Base-by-base conservation (phyloP, 1,140 invertebrate genomes). In the Arctopsyche grandis region DNA sequence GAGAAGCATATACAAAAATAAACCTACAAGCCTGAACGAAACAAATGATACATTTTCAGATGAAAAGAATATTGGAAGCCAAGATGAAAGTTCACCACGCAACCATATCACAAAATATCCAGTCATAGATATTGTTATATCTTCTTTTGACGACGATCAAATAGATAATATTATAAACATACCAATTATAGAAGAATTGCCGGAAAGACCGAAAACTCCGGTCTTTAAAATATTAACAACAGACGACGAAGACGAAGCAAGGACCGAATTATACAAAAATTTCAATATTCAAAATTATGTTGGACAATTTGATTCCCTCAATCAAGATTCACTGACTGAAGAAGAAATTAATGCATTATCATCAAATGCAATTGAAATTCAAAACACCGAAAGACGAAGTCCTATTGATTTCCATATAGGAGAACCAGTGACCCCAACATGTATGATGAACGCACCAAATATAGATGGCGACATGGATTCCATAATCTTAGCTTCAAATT, bases 351-450 rank as follows among this genome's bases (percentile, higher is more conserved):
- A 16, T n/a, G 5, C 9, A n/a, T 22, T 26, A 29, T 26, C 12
- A 38, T n/a, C 77, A 60, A 52, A 73, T 85, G 16, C 84, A 84
- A 80, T 80, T 85, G 76, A 81, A 85, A 26, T 73, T 75, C 19
- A 56, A 14, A 21, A 48, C 14, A 26, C 83, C 70, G 76, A 78
- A 83, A 80, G 74, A 80, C 26, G 79, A 84, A 69, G 83, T 83
- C 77, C 78, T 74, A 63, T 86, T 82, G 9, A 88, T 78, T 89
- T 89, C 81, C 88, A 86, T 69, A 88, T 89, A 44, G 88, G 88
- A 24, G 88, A 87, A 70, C 88, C 88, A 48, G 88, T 89, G 46
- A 88, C 87, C 9, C 83, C 88, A 21, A 87, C 86, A 9, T 85
- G 85, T 14, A 80, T 85, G 9, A 78, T 86, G 73, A 84, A 84